These are phyloP conservation scores for Scyliorhinus canicula DNA, from an alignment of 2,797 vertebrate species.

Conservation along the genomic window DNA sequence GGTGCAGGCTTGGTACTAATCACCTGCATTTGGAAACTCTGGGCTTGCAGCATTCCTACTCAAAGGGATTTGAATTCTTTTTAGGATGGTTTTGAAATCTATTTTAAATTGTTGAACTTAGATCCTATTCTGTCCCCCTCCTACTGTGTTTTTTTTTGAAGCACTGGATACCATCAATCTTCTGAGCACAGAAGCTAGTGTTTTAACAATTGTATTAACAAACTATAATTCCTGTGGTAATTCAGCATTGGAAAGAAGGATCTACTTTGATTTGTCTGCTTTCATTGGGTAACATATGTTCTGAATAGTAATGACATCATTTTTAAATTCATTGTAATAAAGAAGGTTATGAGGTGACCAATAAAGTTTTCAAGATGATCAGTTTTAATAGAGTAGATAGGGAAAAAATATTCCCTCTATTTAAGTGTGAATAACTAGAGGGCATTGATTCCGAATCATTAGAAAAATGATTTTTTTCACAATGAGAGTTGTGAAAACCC, in stretches of 20 bases:
- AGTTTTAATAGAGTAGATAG: no score
- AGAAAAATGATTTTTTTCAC: no score
- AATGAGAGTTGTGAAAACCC: no score
- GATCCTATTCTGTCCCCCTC: background rate
- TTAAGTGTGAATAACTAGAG: no score
- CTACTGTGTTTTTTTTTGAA: background rate
- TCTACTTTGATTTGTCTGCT: background rate
- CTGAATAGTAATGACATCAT: background rate
- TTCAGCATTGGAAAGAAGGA: background rate
- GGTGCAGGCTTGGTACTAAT: background rate
- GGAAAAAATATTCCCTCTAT: no score
- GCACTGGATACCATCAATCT: no score
- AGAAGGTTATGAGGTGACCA: no score
- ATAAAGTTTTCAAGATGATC: no score
- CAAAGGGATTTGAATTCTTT: background rate
- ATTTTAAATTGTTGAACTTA: no score
- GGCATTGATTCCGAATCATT: no score
- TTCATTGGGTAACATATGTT: background rate
- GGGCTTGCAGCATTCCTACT: background rate
- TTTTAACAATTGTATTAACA: no score
- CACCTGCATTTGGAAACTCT: background rate
- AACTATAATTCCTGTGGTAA: background rate
- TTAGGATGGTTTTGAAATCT: background rate
- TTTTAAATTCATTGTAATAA: background rate
- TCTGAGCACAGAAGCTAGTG: no score